Evolutionary conservation across 1,140 invertebrate genomes (phyloP).

Genomic region (Pristionchus pacificus): DNA sequence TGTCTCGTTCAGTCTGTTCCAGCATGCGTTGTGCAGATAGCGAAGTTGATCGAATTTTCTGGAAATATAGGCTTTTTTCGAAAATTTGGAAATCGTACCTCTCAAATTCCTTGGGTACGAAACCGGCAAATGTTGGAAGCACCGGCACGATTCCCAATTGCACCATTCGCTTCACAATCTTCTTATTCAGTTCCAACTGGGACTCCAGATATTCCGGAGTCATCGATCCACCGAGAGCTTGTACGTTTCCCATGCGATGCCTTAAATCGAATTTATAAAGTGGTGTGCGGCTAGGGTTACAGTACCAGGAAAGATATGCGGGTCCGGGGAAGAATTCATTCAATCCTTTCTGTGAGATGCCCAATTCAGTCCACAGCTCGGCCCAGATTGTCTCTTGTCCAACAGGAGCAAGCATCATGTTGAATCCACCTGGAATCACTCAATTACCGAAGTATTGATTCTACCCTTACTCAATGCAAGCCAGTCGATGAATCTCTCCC

Average conservation of each 20-base stretch:
- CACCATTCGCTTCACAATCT: conserved; percentile 14
- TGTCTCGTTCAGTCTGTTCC: conserved; percentile 22
- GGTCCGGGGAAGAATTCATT: conserved; percentile 24
- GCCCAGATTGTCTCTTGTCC: conserved; percentile 28
- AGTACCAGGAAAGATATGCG: conserved; percentile 21
- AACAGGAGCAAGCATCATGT: conserved; percentile 21
- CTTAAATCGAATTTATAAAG: not conserved
- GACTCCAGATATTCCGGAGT: conserved; percentile 17
- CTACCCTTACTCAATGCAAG: conserved; percentile 22
- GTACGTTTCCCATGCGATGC: conserved; percentile 32
- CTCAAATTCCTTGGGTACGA: conserved; percentile 20
- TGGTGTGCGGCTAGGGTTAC: not conserved
- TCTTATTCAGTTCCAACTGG: conserved; percentile 23
- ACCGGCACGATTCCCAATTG: conserved; percentile 22
- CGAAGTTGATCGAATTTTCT: not conserved
- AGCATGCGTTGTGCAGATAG: conserved; percentile 14
- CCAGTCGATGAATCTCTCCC: conserved; percentile 31
- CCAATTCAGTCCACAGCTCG: conserved; percentile 16
- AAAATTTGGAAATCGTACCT: not conserved
- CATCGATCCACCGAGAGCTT: conserved; percentile 14
- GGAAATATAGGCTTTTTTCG: not conserved
- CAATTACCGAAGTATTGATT: not conserved
- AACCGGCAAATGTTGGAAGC: conserved; percentile 30
- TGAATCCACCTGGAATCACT: conserved; percentile 27
- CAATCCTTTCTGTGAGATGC: conserved; percentile 15